These are phyloP conservation scores for Nymphalis c-album DNA, from an alignment of 2,888 invertebrate species.

Conservation along the genomic window DNA sequence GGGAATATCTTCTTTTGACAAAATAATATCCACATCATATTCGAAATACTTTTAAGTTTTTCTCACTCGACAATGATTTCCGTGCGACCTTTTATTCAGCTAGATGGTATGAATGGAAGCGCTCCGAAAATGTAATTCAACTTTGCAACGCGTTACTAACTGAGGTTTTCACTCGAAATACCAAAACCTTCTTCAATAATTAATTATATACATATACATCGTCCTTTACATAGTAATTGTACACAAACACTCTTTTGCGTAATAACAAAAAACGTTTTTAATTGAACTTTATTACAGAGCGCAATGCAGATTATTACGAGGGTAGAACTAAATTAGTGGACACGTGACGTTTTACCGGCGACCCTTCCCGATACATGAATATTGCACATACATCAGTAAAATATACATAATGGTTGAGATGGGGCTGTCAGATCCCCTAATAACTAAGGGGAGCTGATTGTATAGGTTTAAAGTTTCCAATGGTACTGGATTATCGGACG, in stretches of 20 bases:
- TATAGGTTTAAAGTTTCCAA: neutral
- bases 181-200: neutral
- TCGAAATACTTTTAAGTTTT: neutral
- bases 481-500: neutral
- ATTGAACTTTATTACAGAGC: neutral
- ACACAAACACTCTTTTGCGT: too few species aligned
- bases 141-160: neutral
- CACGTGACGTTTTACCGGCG: constrained; percentile 6
- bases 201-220: neutral
- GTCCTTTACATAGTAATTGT: neutral
- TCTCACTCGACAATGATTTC: constrained; percentile 15
- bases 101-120: constrained; percentile 15
- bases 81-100: constrained; percentile 18
- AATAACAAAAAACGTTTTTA: neutral
- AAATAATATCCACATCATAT: neutral
- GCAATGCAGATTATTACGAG: neutral
- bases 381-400: constrained; percentile 2
- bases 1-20: neutral
- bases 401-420: constrained; percentile 1
- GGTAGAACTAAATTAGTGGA: constrained; percentile 8
- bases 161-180: neutral
- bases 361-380: constrained; percentile 4
- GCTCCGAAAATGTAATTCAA: constrained; percentile 17
- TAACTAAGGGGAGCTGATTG: neutral
- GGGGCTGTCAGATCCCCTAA: neutral